Evolutionary conservation across 2,888 invertebrate genomes (phyloP).

Genomic region (Callinectes sapidus): DNA sequence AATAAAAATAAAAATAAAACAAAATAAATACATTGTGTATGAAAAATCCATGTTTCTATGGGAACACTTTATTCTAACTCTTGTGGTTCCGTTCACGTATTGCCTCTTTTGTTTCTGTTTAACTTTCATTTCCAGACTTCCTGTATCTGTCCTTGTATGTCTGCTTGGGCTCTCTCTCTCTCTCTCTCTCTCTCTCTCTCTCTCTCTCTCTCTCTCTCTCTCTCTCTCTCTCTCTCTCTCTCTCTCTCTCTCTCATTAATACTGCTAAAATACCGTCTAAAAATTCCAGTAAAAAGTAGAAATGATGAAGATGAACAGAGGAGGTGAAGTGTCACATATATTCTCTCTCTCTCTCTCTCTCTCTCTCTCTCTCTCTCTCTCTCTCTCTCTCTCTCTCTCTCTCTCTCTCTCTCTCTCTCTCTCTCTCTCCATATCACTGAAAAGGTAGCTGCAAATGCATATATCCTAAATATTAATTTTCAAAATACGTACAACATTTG

Average conservation of each 20-base stretch:
- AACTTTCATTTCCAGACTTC: neutral
- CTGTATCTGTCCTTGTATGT: no score
- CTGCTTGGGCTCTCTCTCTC: no score
- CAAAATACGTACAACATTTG: neutral
- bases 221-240: neutral
- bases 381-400: neutral
- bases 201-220: neutral
- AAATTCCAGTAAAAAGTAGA: neutral
- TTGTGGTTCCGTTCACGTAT: neutral
- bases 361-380: neutral
- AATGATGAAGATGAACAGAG: neutral
- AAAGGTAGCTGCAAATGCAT: neutral
- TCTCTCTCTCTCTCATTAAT: neutral
- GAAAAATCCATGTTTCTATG: neutral
- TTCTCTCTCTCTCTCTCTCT: neutral
- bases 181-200: neutral
- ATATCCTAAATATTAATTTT: neutral
- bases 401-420: constrained; percentile 8
- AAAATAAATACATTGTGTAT: no score
- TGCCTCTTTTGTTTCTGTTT: neutral
- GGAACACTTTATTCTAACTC: neutral
- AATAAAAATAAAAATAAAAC: no score
- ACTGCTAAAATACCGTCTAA: neutral
- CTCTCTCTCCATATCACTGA: neutral
- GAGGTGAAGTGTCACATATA: neutral